A percentile compares a stretch with the other conserved stretches of the same genome.
phyloP scores from a whole-genome alignment of 2,797 vertebrate genomes.

The Anas bernieri region DNA sequence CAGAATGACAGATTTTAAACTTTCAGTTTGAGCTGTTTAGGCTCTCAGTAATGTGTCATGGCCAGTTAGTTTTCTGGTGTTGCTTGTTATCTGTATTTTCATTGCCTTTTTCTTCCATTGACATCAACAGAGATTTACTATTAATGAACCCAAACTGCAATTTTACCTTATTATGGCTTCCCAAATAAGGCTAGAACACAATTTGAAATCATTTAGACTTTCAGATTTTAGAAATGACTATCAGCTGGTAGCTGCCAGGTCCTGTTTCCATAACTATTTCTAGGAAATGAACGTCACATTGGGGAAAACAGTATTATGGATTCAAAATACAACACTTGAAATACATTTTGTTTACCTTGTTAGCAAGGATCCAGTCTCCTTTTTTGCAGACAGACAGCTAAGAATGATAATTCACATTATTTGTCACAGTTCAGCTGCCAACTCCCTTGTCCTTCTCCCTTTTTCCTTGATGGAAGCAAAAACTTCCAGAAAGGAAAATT shows the following conservation, averaged over 20 bases:
- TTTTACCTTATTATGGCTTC: not conserved
- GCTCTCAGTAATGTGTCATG: not conserved
- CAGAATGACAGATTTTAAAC: not conserved
- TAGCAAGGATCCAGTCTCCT: constrained; percentile 75
- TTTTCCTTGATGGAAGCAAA: not conserved
- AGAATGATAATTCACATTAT: constrained; percentile 75
- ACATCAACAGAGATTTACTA: not conserved
- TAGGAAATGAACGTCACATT: not conserved
- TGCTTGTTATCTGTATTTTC: not conserved
- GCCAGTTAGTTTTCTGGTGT: not conserved
- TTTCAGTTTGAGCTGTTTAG: not conserved
- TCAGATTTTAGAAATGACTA: constrained; percentile 45
- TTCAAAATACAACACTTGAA: constrained; percentile 44
- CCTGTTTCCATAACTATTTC: constrained; percentile 63
- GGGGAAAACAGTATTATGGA: not conserved
- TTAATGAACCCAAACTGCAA: not conserved
- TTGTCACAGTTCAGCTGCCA: constrained; percentile 52
- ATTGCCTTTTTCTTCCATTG: not conserved
- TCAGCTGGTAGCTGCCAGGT: constrained; percentile 69
- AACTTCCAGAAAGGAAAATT: not conserved
- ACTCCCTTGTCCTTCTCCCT: not conserved
- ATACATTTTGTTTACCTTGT: constrained; percentile 69
- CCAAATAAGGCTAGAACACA: not conserved
- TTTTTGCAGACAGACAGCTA: constrained; percentile 76
- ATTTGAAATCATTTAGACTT: not conserved